These are phyloP conservation scores for Phortica magna DNA, from an alignment of 2,888 invertebrate genomes.

Conservation along the genomic window DNA sequence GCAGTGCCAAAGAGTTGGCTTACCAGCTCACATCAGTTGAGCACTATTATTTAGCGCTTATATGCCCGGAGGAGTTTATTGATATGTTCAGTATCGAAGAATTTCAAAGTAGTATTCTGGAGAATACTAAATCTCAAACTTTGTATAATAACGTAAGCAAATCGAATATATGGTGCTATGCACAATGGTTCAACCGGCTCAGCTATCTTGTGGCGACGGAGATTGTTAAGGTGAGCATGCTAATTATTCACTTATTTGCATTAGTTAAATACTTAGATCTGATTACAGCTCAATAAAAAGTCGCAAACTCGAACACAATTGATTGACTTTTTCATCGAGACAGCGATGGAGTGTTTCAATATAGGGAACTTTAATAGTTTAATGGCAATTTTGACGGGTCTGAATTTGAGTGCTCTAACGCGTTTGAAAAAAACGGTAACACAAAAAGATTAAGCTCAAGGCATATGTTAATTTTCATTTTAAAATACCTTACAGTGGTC, in stretches of 20 bases:
- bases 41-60: constrained; percentile 92
- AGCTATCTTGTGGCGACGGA: constrained; percentile 96
- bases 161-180: constrained; percentile 82
- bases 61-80: constrained; percentile 97
- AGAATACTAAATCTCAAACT: constrained; percentile 70
- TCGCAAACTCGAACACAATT: constrained; percentile 91
- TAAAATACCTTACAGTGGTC: constrained; percentile 83
- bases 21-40: constrained; percentile 96
- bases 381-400: constrained; percentile 97
- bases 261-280: not conserved
- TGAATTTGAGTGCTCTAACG: constrained; percentile 94
- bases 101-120: constrained; percentile 79
- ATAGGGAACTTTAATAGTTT: constrained; percentile 98
- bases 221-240: constrained; percentile 87
- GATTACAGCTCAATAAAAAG: constrained; percentile 90
- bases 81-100: constrained; percentile 89
- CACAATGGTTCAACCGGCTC: constrained; percentile 97
- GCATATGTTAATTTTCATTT: constrained; percentile 25
- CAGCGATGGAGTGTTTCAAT: constrained; percentile 96
- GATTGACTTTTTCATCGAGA: constrained; percentile 97
- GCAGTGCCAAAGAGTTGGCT: constrained; percentile 88
- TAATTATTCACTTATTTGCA: not conserved
- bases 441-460: not conserved
- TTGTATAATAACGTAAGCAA: constrained; percentile 85
- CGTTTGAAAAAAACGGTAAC: constrained; percentile 96